Evolutionary conservation across 2,888 invertebrate genomes (phyloP).

Genomic region (Caradrina kadenii): DNA sequence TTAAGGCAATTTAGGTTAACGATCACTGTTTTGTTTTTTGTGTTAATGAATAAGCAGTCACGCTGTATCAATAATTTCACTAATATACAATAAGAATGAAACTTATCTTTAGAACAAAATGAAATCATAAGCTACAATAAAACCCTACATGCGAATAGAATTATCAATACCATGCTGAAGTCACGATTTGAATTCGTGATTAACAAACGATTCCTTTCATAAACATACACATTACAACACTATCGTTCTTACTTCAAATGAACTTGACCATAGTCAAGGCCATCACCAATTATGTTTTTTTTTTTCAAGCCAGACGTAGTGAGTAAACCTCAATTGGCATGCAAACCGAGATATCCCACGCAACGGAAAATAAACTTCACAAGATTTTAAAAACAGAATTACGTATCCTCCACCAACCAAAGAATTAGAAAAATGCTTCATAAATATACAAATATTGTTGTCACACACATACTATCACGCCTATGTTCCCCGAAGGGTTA

Average conservation of each 20-base stretch:
- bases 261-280: slow-evolving; percentile 44
- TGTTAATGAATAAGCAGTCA: slow-evolving; percentile 9
- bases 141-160: neutral
- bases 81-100: neutral
- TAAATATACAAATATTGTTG: no score
- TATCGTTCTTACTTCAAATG: slow-evolving; percentile 7
- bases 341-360: neutral
- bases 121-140: neutral
- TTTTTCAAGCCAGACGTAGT: neutral
- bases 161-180: neutral
- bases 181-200: neutral
- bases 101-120: neutral
- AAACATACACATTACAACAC: no score
- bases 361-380: neutral
- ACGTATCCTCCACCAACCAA: neutral
- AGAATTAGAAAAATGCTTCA: neutral
- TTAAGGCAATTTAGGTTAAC: slow-evolving; percentile 35
- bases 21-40: slow-evolving; percentile 22
- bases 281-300: slow-evolving; percentile 15
- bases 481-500: no score
- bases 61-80: slow-evolving; percentile 9
- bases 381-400: neutral
- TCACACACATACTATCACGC: no score
- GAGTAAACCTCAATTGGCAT: slow-evolving; percentile 14
- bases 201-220: neutral